Evolutionary conservation across 2,113 vertebrate species (phyloP), one percentile per base, ranked within the genome.

Genomic region (Larimichthys crocea): DNA sequence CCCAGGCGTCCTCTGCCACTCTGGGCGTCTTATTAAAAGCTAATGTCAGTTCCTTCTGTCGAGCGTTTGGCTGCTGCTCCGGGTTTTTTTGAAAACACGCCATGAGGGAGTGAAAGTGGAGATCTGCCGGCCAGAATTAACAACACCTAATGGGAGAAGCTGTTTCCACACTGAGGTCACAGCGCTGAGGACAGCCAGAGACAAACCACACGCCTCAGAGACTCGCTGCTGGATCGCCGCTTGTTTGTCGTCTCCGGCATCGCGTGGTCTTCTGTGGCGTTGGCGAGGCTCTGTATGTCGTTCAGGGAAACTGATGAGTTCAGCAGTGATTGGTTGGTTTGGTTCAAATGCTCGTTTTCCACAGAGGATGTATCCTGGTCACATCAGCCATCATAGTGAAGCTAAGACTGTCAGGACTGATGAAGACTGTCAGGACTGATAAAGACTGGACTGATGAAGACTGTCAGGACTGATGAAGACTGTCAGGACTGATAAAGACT

Each of bases 41-140:
- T 83, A 91, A 91, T 81, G 78, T 88, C 78, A 29, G 62, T 55
- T 57, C 74, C 56, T 49, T 80, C 46, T 89, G 75, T 85, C 72
- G 55, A 76, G 19, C 11, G 73, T 76, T 72, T 81, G 80, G 71
- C 59, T 35, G 67, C 55, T 11, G 42, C 62, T 8, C 15, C 24
- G 0, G 3, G 44, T 44, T 26, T 20, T 42, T 63, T 50, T 24
- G 72, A 24, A 78, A 76, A 67, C 75, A 60, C 44, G 5, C 46
- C 57, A 48, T 44, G 71, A 81, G 50, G 29, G 62, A 75, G 69
- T 64, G 66, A 79, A 80, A 85, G 16, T n/a, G 12, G 61, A 76
- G 70, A 74, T 49, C 7, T 16, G 29, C 22, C 4, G 5, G 79
- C 86, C 79, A 85, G 66, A 61, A 66, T 60, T 57, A 81, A 82